Evolutionary conservation across 2,113 vertebrate species (phyloP).

Genomic region (Pomatostomus ruficeps): DNA sequence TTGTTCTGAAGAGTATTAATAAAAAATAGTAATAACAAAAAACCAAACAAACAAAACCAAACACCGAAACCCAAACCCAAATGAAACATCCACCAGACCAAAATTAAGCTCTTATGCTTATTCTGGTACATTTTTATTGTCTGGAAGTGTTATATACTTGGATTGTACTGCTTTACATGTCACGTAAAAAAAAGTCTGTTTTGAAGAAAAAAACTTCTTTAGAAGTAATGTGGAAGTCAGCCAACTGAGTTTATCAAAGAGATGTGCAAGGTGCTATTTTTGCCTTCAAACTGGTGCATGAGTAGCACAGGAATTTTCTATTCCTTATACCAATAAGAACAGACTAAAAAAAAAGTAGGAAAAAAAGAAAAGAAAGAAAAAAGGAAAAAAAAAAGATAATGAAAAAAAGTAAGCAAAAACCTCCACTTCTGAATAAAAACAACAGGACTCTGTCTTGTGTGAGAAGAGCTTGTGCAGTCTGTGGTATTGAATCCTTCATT

Average conservation of each 20-base stretch:
- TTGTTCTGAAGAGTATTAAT: not conserved
- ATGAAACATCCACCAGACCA: not conserved
- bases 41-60: rapidly evolving
- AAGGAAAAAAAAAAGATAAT: rapidly evolving
- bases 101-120: not conserved
- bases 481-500: not conserved
- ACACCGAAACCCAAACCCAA: not conserved
- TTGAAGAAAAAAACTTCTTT: not conserved
- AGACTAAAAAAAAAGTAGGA: not conserved
- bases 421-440: not conserved
- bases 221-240: not conserved
- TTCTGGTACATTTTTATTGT: not conserved
- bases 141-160: not conserved
- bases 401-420: rapidly evolving
- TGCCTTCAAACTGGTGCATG: not conserved
- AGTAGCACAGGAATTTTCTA: not conserved
- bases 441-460: not conserved
- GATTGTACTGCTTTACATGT: not conserved
- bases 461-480: not conserved
- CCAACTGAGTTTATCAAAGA: not conserved
- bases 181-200: not conserved
- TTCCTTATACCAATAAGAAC: not conserved
- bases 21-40: not conserved
- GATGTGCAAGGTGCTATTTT: not conserved
- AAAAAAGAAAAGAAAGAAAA: no score